Evolutionary conservation across 2,797 vertebrate genomes (phyloP).

Genomic region (Falco berigora): DNA sequence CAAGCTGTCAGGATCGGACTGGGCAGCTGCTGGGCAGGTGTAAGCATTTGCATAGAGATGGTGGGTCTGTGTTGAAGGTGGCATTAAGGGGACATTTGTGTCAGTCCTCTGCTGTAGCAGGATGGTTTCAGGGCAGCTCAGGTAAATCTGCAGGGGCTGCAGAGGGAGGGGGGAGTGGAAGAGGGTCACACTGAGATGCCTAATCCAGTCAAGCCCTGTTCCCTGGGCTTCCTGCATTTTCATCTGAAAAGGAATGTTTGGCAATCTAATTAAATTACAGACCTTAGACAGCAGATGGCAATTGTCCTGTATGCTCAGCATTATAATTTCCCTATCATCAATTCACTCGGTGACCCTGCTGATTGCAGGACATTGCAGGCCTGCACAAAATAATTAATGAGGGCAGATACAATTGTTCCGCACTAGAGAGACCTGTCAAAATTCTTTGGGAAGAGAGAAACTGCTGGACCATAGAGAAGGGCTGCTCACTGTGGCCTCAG

Average conservation of each 20-base stretch:
- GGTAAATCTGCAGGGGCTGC: background rate
- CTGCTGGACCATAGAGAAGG: conserved; percentile 12
- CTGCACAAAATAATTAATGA: conserved; percentile 67
- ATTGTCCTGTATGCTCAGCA: conserved; percentile 66
- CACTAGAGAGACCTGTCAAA: conserved; percentile 56
- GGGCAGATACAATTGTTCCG: conserved; percentile 62
- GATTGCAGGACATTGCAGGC: conserved; percentile 54
- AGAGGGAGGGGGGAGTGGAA: background rate
- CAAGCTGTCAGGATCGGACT: fast-evolving
- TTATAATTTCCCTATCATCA: conserved; percentile 69
- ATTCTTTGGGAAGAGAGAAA: conserved; percentile 51
- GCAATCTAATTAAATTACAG: conserved; percentile 70
- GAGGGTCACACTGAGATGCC: background rate
- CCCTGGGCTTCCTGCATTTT: conserved; percentile 38
- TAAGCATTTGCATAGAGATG: background rate
- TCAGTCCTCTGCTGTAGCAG: background rate
- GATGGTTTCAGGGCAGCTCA: conserved; percentile 6
- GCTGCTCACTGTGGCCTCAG: background rate
- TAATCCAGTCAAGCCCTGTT: background rate
- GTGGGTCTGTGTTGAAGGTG: background rate
- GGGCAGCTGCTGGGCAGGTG: background rate
- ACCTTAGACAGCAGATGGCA: conserved; percentile 68
- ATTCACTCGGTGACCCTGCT: conserved; percentile 63
- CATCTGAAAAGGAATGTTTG: conserved; percentile 48
- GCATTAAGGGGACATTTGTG: background rate